Conservation (phyloP, 2,797 vertebrate species). For the Aeoliscus strigatus region DNA sequence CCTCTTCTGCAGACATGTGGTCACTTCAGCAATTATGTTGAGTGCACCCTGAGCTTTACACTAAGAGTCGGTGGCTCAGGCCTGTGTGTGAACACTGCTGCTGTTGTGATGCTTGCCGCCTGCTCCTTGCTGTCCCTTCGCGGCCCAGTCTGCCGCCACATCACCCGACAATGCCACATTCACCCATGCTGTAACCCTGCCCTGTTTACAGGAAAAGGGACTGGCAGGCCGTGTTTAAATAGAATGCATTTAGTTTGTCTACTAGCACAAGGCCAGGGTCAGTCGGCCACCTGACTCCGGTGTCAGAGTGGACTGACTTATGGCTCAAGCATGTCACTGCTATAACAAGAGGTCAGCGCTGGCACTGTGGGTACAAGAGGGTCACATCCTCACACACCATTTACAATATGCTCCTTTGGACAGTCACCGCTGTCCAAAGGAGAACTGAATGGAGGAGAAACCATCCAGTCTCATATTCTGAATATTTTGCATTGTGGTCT, state of each 20-base stretch:
- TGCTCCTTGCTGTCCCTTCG: conserved; percentile 59
- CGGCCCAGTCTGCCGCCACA: conserved; percentile 54
- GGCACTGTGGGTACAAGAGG: conserved; percentile 56
- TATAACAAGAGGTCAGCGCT: conserved; percentile 67
- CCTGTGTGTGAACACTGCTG: conserved; percentile 59
- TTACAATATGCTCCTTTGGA: conserved; percentile 49
- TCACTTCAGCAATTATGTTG: conserved; percentile 77
- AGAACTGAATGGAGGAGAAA: conserved; percentile 13
- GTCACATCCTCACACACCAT: conserved; percentile 62
- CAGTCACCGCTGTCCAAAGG: conserved; percentile 28
- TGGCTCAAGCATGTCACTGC: conserved; percentile 59
- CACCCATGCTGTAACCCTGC: conserved; percentile 66
- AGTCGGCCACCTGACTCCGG: conserved; percentile 67
- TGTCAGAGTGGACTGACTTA: conserved; percentile 66
- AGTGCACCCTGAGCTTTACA: conserved; percentile 72
- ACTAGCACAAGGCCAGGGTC: conserved; percentile 71
- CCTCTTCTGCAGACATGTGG: conserved; percentile 69
- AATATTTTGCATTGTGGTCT: conserved; percentile 28
- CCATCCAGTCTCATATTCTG: not conserved
- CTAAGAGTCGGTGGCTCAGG: conserved; percentile 69
- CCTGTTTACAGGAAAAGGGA: conserved; percentile 65
- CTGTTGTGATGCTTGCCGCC: conserved; percentile 66
- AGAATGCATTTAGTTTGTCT: conserved; percentile 78
- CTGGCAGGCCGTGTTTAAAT: conserved; percentile 72
- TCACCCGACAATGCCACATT: conserved; percentile 76